These are phyloP conservation scores for Acrocephalus kingi DNA, from an alignment of 2,113 vertebrate species.

Conservation along the genomic window DNA sequence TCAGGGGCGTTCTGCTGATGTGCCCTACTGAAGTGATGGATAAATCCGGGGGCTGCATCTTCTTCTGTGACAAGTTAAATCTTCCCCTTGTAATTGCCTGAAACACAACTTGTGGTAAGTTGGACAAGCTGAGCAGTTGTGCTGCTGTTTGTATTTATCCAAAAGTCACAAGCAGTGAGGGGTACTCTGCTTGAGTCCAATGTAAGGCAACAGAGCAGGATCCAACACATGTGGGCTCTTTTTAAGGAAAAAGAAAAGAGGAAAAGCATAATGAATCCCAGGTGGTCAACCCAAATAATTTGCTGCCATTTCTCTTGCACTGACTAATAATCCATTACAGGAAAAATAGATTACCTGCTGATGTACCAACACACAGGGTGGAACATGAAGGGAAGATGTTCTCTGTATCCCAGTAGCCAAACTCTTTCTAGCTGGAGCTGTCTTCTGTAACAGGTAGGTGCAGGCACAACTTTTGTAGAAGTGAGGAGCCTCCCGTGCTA, in stretches of 20 bases:
- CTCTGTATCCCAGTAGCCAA: not conserved
- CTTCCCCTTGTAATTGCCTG: not conserved
- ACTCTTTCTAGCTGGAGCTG: not conserved
- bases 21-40: not conserved
- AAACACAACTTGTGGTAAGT: not conserved
- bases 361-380: not conserved
- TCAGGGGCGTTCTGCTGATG: not conserved
- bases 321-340: not conserved
- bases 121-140: not conserved
- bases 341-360: not conserved
- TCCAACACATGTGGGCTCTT: not conserved
- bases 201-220: not conserved
- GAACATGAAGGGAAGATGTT: not conserved
- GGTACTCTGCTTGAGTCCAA: not conserved
- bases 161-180: not conserved
- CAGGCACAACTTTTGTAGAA: not conserved
- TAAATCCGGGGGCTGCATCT: fast-evolving
- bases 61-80: not conserved
- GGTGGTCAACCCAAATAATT: not conserved
- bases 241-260: not conserved
- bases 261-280: not conserved
- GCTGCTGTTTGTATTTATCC: not conserved
- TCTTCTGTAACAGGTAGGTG: not conserved
- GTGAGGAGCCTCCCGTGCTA: not conserved
- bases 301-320: not conserved